Conservation (phyloP, 2,888 invertebrate genomes). For the Conomelus anceps region DNA sequence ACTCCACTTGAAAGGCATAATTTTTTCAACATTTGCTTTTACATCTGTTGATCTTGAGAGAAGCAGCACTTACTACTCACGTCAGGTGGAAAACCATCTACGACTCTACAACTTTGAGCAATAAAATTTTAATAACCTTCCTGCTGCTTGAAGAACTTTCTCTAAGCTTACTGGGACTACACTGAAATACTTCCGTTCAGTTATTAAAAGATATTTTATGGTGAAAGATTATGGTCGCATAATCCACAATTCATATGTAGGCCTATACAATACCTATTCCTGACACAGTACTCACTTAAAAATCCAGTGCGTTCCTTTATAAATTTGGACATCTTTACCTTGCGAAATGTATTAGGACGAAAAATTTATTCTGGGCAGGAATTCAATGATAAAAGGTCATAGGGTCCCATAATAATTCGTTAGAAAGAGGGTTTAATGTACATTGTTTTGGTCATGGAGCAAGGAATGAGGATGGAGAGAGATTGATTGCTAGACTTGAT, state of each 20-base stretch:
- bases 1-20: neutral
- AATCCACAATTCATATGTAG: neutral
- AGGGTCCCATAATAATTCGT: too few species aligned
- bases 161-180: neutral
- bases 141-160: neutral
- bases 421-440: too few species aligned
- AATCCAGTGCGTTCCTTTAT: too few species aligned
- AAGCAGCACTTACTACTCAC: neutral
- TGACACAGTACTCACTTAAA: too few species aligned
- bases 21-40: neutral
- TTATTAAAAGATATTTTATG: neutral
- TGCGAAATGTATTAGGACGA: too few species aligned
- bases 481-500: too few species aligned
- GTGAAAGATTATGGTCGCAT: neutral
- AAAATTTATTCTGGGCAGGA: too few species aligned
- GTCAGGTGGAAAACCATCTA: neutral
- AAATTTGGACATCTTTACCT: too few species aligned
- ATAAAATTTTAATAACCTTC: neutral
- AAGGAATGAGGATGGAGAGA: too few species aligned
- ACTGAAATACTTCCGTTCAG: neutral
- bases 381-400: too few species aligned
- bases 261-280: neutral
- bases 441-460: too few species aligned
- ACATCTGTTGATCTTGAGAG: neutral
- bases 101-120: neutral